Conservation (phyloP, 1,140 invertebrate species). For the Pteromalus puparum region DNA sequence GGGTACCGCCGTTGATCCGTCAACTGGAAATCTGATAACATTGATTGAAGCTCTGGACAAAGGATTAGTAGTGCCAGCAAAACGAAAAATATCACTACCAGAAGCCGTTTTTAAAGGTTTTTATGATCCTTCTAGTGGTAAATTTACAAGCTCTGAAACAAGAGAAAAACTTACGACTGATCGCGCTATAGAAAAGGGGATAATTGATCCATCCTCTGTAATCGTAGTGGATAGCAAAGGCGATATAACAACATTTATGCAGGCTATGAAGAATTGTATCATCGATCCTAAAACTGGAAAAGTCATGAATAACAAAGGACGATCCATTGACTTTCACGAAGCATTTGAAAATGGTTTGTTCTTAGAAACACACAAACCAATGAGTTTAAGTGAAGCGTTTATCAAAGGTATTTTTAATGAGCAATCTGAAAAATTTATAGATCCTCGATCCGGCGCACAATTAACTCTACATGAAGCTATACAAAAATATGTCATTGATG, state of each 20-base stretch:
- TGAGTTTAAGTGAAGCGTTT: constrained; percentile 89
- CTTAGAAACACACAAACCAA: constrained; percentile 86
- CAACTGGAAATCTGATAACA: constrained; percentile 83
- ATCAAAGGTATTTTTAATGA: constrained; percentile 89
- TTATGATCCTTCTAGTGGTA: constrained; percentile 84
- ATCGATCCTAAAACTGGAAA: constrained; percentile 86
- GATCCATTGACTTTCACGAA: constrained; percentile 88
- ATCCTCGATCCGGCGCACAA: constrained; percentile 85
- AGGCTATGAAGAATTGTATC: constrained; percentile 86
- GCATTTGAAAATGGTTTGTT: constrained; percentile 90
- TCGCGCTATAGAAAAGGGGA: constrained; percentile 85
- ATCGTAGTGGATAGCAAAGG: constrained; percentile 79
- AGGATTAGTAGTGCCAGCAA: constrained; percentile 87
- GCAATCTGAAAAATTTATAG: constrained; percentile 84
- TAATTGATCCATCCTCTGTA: constrained; percentile 88
- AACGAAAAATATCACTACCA: constrained; percentile 87
- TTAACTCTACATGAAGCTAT: constrained; percentile 86
- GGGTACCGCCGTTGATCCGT: constrained; percentile 86
- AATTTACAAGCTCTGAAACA: constrained; percentile 82
- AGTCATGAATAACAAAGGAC: constrained; percentile 78
- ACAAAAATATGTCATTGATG: constrained; percentile 85
- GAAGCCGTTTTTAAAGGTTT: constrained; percentile 92
- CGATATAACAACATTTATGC: constrained; percentile 86
- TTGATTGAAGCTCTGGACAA: constrained; percentile 87
- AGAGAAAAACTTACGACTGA: constrained; percentile 86